Evolutionary conservation across 2,888 invertebrate species (phyloP).

Genomic region (Luperina testacea): DNA sequence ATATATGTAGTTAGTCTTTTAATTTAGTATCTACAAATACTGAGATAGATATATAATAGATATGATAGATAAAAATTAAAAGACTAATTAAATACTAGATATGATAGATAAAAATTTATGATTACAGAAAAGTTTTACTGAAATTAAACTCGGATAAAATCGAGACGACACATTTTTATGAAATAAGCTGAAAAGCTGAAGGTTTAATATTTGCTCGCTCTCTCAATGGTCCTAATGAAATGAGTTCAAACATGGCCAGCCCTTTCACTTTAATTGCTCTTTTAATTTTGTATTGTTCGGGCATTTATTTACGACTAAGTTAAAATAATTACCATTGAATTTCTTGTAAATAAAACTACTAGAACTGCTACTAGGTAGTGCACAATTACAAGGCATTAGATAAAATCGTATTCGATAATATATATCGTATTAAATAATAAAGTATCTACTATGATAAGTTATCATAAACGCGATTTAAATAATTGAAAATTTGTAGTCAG

Average conservation of each 20-base stretch:
- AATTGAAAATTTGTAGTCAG: background rate
- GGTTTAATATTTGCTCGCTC: slow-evolving; percentile 39
- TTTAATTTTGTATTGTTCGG: slow-evolving; percentile 10
- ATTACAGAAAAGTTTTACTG: slow-evolving; percentile 5
- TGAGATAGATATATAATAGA: no score
- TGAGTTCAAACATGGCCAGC: slow-evolving; percentile 23
- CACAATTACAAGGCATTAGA: no score
- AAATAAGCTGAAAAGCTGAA: slow-evolving; percentile 37
- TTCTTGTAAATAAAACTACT: background rate
- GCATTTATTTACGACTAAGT: background rate
- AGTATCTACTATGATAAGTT: background rate
- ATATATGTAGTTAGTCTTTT: no score
- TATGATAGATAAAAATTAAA: no score
- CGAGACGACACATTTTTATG: slow-evolving; percentile 29
- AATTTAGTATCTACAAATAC: no score
- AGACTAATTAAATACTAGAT: no score
- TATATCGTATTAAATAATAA: background rate
- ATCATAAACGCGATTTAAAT: background rate
- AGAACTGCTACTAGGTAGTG: background rate
- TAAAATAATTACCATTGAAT: background rate
- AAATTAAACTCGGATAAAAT: slow-evolving; percentile 20
- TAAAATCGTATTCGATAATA: background rate
- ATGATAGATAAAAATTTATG: no score
- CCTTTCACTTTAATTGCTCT: slow-evolving; percentile 29
- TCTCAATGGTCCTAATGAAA: slow-evolving; percentile 32